Percentiles rank a stretch among this genome's conserved stretches.
phyloP scores from a whole-genome alignment of 2,797 vertebrate species.

The Eutrigla gurnardus region DNA sequence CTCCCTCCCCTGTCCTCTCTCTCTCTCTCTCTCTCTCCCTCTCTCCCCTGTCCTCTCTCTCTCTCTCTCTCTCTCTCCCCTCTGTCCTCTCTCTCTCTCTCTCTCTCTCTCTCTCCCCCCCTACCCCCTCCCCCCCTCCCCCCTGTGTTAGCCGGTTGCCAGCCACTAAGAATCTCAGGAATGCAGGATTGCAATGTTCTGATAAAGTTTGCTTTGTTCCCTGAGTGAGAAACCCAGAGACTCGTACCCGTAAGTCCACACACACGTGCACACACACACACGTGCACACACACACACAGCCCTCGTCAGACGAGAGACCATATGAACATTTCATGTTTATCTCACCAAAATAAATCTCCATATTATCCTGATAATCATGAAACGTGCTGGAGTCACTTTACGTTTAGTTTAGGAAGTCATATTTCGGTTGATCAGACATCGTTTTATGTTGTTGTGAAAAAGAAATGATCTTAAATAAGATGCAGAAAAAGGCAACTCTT shows the following conservation, averaged over 20 bases:
- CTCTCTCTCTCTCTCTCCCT: conserved; percentile 20
- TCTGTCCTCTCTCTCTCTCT: conserved; percentile 46
- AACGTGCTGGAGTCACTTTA: too few relatives aligned
- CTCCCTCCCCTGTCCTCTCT: neutral
- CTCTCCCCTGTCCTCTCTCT: conserved; percentile 17
- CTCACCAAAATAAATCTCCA: too few relatives aligned
- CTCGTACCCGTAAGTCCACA: conserved; percentile 29
- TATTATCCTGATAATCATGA: too few relatives aligned
- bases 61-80: conserved; percentile 40
- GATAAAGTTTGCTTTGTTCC: conserved; percentile 99
- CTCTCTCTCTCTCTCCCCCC: conserved; percentile 21
- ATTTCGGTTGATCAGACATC: too few relatives aligned
- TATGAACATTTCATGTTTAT: too few relatives aligned
- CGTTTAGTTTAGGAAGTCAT: too few relatives aligned
- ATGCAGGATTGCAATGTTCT: conserved; percentile 92
- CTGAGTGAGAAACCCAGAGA: conserved; percentile 75
- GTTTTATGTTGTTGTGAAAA: too few relatives aligned
- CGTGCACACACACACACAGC: neutral
- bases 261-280: conserved; percentile 9
- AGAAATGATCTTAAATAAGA: too few relatives aligned
- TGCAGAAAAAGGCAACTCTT: too few relatives aligned
- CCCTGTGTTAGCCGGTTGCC: conserved; percentile 87
- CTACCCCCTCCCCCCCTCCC: too few relatives aligned
- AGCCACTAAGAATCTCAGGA: conserved; percentile 95
- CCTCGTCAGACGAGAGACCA: too few relatives aligned